Percentiles rank a stretch among this genome's conserved stretches.
These are phyloP conservation scores for Lucilia cuprina DNA, from an alignment of 1,140 invertebrate species.

Conservation along the genomic window DNA sequence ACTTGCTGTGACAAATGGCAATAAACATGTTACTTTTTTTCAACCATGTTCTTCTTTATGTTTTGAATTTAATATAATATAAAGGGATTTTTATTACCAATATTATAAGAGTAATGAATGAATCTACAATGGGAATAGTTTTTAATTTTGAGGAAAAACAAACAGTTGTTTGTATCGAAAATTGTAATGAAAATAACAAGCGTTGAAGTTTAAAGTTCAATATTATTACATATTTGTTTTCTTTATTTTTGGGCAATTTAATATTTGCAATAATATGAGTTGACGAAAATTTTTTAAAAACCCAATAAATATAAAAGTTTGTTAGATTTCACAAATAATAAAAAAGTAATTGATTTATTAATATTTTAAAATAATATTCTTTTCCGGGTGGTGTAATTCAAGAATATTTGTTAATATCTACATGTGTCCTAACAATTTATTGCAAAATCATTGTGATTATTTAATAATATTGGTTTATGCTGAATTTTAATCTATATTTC, in stretches of 20 bases:
- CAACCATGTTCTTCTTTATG: background rate
- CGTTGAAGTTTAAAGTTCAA: constrained; percentile 13
- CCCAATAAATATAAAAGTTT: no score
- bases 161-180: background rate
- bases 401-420: no score
- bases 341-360: no score
- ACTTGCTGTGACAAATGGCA: constrained; percentile 6
- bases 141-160: background rate
- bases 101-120: background rate
- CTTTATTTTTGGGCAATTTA: background rate
- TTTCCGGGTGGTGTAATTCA: no score
- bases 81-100: constrained; percentile 25
- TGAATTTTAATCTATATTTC: no score
- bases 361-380: no score
- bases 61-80: background rate
- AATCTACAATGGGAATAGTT: background rate
- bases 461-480: no score
- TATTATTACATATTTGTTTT: background rate
- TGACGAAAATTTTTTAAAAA: background rate
- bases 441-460: no score
- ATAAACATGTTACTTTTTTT: background rate
- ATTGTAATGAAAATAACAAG: background rate
- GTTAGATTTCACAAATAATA: no score
- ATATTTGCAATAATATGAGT: background rate
- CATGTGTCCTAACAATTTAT: no score